Evolutionary conservation across 2,113 vertebrate genomes (phyloP), one percentile per base, ranked within the genome.

Genomic region (Datnioides undecimradiatus): DNA sequence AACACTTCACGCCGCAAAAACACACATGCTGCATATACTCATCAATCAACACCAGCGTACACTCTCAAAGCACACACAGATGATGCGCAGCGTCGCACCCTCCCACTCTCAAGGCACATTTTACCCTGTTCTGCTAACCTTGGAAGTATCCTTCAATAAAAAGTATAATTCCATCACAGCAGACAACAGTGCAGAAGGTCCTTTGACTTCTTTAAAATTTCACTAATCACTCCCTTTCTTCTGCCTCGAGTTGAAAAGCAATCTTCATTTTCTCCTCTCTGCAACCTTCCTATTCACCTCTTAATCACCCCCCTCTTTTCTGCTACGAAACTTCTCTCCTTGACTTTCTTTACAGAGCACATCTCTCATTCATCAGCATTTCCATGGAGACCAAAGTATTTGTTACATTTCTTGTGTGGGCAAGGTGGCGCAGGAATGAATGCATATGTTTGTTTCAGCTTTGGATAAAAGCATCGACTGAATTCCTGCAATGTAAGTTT

Each of bases 331-430:
- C 79, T 58, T 76, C 48, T 87, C 73, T 86, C 87, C 70, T 88
- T 90, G 87, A 91, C 87, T 89, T 79, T 87, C 68, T 84, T 51
- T 34, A 14, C 60, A 65, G n/a, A 49, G 49, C 41, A 62, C 49
- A 66, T 75, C 54, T 82, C 74, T 79, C 57, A 77, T 78, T 76
- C 38, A 33, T 21, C 43, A 64, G 57, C 60, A 85, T 90, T 89
- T 83, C 90, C 80, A 89, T 76, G 80, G 78, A 83, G 75, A 92
- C 74, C 1, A 41, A 19, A 48, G 54, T 73, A 58, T 86, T 82
- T 79, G 67, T 78, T 75, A 33, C 4, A 23, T 64, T 38, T 58
- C 11, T 58, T 57, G 52, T 67, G 64, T 75, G 71, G 78, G 76
- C 71, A 45, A 67, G 16, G 70, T 43, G 21, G 72, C 67, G 23